Conservation (phyloP, 2,888 invertebrate genomes). For the Molorchus minor region DNA sequence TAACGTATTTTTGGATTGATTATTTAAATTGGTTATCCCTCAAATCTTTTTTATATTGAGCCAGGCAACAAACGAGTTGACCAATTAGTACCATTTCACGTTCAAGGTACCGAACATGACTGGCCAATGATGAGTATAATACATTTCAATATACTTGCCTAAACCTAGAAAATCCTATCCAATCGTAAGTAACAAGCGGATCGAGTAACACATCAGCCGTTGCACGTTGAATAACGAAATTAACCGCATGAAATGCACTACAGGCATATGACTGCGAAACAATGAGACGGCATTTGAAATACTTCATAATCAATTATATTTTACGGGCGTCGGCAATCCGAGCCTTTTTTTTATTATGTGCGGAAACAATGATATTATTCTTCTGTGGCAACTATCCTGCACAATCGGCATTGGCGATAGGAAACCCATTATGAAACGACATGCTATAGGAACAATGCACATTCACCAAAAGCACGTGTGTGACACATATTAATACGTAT, state of each 20-base stretch:
- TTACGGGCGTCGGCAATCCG: constrained; percentile 12
- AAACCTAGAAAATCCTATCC: too few relatives aligned
- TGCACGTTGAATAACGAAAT: constrained; percentile 6
- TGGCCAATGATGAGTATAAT: too few relatives aligned
- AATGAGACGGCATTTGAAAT: neutral
- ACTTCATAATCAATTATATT: neutral
- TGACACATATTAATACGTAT: constrained; percentile 18
- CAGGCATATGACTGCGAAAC: neutral
- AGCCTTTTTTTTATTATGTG: constrained; percentile 14
- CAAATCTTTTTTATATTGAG: too few relatives aligned
- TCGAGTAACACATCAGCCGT: neutral
- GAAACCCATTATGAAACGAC: constrained; percentile 1
- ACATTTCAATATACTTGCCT: too few relatives aligned
- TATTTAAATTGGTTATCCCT: too few relatives aligned
- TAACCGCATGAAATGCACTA: constrained; percentile 6
- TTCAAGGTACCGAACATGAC: too few relatives aligned
- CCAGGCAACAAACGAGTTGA: too few relatives aligned
- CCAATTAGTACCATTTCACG: too few relatives aligned
- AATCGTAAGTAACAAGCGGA: neutral
- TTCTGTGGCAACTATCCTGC: constrained; percentile 3
- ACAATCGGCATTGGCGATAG: constrained; percentile 3
- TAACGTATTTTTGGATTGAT: too few relatives aligned
- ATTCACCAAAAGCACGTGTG: constrained; percentile 13
- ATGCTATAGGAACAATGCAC: constrained; percentile 3
- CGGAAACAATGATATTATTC: constrained; percentile 16